Conservation (phyloP, 1,140 invertebrate genomes). For the Physella acuta region DNA sequence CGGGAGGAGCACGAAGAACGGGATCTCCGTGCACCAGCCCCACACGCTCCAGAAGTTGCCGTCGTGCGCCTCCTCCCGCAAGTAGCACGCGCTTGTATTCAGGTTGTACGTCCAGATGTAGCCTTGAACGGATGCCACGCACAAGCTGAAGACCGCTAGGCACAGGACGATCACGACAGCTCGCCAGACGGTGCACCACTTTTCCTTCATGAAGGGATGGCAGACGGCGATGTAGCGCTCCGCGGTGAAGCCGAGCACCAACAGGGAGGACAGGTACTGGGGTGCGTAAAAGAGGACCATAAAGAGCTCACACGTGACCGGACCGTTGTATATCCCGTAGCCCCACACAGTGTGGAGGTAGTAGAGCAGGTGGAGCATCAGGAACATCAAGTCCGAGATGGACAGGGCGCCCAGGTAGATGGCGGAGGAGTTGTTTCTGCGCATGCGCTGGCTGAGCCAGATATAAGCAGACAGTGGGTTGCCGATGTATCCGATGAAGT, state of each 20-base stretch:
- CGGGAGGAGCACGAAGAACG: slow-evolving; percentile 44
- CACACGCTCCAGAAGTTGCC: slow-evolving; percentile 41
- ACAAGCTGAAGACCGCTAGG: slow-evolving; percentile 34
- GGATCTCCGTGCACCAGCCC: slow-evolving; percentile 42
- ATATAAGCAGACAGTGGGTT: slow-evolving; percentile 52
- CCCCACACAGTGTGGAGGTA: slow-evolving; percentile 48
- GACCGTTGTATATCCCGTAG: slow-evolving; percentile 35
- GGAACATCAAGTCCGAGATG: slow-evolving; percentile 50
- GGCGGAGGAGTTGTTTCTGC: slow-evolving; percentile 54
- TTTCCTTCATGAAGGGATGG: slow-evolving; percentile 73
- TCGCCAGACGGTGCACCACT: slow-evolving; percentile 43
- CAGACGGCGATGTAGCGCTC: slow-evolving; percentile 95
- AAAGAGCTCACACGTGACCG: slow-evolving; percentile 43
- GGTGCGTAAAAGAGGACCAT: slow-evolving; percentile 45
- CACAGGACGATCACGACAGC: slow-evolving; percentile 37
- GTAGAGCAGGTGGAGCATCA: slow-evolving; percentile 48
- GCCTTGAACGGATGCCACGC: slow-evolving; percentile 39
- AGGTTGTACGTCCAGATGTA: slow-evolving; percentile 46
- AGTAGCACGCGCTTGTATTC: slow-evolving; percentile 31
- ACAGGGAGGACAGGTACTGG: slow-evolving; percentile 52
- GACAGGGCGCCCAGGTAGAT: slow-evolving; percentile 54
- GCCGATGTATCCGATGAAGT: slow-evolving; percentile 52
- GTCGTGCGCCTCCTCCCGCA: slow-evolving; percentile 32
- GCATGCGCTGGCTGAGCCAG: slow-evolving; percentile 50
- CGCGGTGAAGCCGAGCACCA: slow-evolving; percentile 77